Base-by-base conservation (phyloP, 2,888 invertebrate species). In the Euplexia lucipara region DNA sequence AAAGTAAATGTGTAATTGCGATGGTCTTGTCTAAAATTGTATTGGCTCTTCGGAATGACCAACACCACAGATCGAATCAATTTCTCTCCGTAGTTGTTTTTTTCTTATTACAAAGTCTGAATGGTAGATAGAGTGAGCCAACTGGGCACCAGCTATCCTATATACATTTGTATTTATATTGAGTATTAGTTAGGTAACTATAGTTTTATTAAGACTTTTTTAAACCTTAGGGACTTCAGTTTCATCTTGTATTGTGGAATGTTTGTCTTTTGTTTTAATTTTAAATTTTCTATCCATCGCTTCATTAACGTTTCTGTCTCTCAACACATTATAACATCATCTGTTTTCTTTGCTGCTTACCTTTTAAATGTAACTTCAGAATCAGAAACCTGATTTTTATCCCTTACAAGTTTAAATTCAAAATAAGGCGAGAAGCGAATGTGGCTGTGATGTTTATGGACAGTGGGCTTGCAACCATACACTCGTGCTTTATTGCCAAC, bases 11-110 rank as follows among this genome's bases (percentile, higher is more conserved):
- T 41, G 59, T 49, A 20, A 37, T 41, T 48, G 35, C 18, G 9
- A 26, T 49, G 49, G 54, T 37, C 78, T 63, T 80, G 63, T 88
- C 86, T 87, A 71, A 59, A 56, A 56, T 26, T 44, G 62, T 52
- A 30, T 78, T 81, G 64, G 69, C 62, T 86, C 87, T 88, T 76
- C 56, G 47, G 37, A 59, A 64, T 75, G 65, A 75, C 78, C 75
- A 82, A 82, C 80, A 79, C 84, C 79, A 84, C 76, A 85, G 76
- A 86, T 86, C 86, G 87, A 89, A 91, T 91, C 89, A 91, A 92
- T 92, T 90, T 90, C 90, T 87, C 85, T 90, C 78, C 70, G 81
- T 79, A 74, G 70, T 72, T 83, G 2, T 73, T 86, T 88, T 86
- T 87, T 86, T 86, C 79, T 86, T 87, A 79, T 86, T 85, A 81